Evolutionary conservation across 2,797 vertebrate genomes (phyloP).

Genomic region (Phoebastria nigripes): DNA sequence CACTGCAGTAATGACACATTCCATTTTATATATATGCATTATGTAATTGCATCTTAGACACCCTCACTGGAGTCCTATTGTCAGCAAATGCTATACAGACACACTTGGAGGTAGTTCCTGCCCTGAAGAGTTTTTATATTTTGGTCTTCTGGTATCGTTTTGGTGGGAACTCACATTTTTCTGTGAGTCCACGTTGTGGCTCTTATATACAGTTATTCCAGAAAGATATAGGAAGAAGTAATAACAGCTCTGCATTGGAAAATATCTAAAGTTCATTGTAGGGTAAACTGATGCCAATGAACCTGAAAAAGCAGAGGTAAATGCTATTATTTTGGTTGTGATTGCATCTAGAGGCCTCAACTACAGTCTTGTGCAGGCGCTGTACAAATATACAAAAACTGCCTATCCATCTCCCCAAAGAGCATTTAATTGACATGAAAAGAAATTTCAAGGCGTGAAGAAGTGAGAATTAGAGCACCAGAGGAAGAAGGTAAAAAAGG

Average conservation of each 20-base stretch:
- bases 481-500: not conserved
- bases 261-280: not conserved
- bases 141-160: not conserved
- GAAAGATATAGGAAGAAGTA: not conserved
- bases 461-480: not conserved
- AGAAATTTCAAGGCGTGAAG: not conserved
- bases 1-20: slow-evolving; percentile 54
- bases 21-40: not conserved
- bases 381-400: not conserved
- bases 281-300: not conserved
- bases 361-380: not conserved
- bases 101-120: not conserved
- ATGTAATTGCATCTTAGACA: slow-evolving; percentile 28
- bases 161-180: not conserved
- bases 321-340: not conserved
- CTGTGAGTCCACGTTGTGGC: not conserved
- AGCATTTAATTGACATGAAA: not conserved
- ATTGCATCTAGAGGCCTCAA: not conserved
- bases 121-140: not conserved
- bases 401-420: not conserved
- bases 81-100: not conserved
- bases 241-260: not conserved
- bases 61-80: not conserved
- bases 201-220: not conserved
- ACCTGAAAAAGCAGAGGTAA: not conserved